A percentile compares a stretch with the other conserved stretches of the same genome.
These are phyloP conservation scores for Phalanger gymnotis DNA, from an alignment of 2,797 vertebrate species.

Conservation along the genomic window DNA sequence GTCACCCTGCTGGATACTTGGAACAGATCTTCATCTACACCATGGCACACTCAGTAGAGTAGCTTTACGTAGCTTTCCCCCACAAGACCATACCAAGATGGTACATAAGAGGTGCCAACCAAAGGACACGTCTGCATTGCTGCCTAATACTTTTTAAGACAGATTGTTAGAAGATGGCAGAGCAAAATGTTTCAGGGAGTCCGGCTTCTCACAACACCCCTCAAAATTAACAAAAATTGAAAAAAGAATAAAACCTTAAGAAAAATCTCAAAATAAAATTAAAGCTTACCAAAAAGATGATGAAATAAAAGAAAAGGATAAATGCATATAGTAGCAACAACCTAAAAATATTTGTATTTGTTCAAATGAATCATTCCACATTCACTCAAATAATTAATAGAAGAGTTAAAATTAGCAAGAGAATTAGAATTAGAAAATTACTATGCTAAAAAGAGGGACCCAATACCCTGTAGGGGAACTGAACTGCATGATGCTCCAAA, in stretches of 20 bases:
- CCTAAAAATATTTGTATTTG: background rate
- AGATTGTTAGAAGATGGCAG: background rate
- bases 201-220: background rate
- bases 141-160: background rate
- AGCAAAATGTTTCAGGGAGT: background rate
- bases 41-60: background rate
- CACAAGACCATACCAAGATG: background rate
- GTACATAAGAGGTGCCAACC: background rate
- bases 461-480: background rate
- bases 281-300: background rate
- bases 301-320: background rate
- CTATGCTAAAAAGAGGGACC: background rate
- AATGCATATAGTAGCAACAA: background rate
- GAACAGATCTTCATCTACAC: background rate
- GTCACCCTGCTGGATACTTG: background rate
- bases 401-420: background rate
- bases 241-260: background rate
- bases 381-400: background rate
- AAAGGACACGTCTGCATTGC: background rate
- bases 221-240: background rate
- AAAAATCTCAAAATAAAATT: background rate
- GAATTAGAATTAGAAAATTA: background rate
- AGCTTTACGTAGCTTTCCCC: background rate
- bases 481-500: background rate
- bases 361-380: background rate